Evolutionary conservation across 2,113 vertebrate species (phyloP).

Genomic region (Oncorhynchus nerka): DNA sequence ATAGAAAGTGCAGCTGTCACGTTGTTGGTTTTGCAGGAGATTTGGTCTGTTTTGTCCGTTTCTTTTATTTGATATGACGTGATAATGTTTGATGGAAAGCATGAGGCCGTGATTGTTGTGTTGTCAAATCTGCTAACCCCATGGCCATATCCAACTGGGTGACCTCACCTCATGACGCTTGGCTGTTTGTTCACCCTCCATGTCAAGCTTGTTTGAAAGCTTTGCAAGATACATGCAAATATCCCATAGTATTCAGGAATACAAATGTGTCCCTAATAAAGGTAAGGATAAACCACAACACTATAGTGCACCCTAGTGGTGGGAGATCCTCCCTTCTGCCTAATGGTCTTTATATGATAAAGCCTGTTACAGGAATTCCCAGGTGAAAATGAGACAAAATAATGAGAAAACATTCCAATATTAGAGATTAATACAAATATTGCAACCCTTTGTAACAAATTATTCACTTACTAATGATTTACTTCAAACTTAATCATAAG

Average conservation of each 20-base stretch:
- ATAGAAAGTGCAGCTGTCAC: conserved; percentile 62
- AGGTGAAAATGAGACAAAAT: neutral
- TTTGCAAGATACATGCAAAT: conserved; percentile 1
- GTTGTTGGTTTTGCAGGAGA: conserved; percentile 61
- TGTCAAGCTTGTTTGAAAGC: conserved; percentile 10
- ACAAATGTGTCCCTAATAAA: neutral
- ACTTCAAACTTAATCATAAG: neutral
- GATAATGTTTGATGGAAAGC: conserved; percentile 59
- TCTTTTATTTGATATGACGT: conserved; percentile 30
- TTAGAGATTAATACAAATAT: neutral
- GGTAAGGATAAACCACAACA: conserved; percentile 21
- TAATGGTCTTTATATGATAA: conserved; percentile 12
- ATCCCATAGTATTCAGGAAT: neutral
- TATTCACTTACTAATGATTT: neutral
- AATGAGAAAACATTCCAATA: neutral
- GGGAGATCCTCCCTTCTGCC: conserved; percentile 24
- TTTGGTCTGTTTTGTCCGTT: conserved; percentile 52
- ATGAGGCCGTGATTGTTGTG: conserved; percentile 68
- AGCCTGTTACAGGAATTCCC: neutral
- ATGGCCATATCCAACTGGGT: conserved; percentile 73
- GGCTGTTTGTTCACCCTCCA: conserved; percentile 13
- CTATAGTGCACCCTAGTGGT: conserved; percentile 58
- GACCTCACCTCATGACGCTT: conserved; percentile 26
- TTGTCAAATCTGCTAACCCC: conserved; percentile 53
- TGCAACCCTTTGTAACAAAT: neutral